A percentile compares a stretch with the other conserved stretches of the same genome.
These are phyloP conservation scores for Lissonota sp. DNA, from an alignment of 2,888 invertebrate genomes.

Conservation along the genomic window DNA sequence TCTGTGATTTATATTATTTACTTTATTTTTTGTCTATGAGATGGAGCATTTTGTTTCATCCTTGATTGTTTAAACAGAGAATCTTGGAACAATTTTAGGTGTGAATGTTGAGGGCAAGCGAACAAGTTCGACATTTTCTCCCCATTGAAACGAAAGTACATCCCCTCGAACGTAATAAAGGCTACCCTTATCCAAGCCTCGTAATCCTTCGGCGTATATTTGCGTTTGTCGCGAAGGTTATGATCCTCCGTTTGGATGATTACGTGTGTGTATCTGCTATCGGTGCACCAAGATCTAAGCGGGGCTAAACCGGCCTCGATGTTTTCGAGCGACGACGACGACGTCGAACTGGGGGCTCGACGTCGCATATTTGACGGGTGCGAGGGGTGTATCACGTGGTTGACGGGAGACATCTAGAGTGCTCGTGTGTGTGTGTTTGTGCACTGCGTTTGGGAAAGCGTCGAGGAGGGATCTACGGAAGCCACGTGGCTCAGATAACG, in stretches of 20 bases:
- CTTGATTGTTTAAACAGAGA: no score
- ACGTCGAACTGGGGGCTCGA: constrained; percentile 42
- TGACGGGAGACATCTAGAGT: constrained; percentile 65
- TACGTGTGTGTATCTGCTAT: constrained; percentile 64
- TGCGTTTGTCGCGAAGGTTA: constrained; percentile 80
- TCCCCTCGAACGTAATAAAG: constrained; percentile 69
- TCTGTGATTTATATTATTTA: no score
- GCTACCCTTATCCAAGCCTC: constrained; percentile 71
- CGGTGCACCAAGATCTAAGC: constrained; percentile 74
- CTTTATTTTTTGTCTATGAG: no score
- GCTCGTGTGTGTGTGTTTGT: background rate
- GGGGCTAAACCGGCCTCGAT: constrained; percentile 55
- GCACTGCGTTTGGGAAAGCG: constrained; percentile 19
- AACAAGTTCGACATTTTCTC: constrained; percentile 17
- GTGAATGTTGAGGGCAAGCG: constrained; percentile 25
- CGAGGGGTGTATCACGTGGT: constrained; percentile 77
- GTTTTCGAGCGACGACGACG: constrained; percentile 36
- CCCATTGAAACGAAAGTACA: constrained; percentile 20
- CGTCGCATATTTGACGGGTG: constrained; percentile 38
- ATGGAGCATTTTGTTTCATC: no score
- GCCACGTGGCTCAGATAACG: constrained; percentile 83
- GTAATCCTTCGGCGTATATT: constrained; percentile 78
- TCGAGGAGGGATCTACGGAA: constrained; percentile 48
- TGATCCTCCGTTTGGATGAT: constrained; percentile 77
- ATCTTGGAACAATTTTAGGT: constrained; percentile 9